Percentiles rank a stretch among this genome's conserved stretches.
phyloP scores from a whole-genome alignment of 2,113 vertebrate species.

The Peucedramus taeniatus region DNA sequence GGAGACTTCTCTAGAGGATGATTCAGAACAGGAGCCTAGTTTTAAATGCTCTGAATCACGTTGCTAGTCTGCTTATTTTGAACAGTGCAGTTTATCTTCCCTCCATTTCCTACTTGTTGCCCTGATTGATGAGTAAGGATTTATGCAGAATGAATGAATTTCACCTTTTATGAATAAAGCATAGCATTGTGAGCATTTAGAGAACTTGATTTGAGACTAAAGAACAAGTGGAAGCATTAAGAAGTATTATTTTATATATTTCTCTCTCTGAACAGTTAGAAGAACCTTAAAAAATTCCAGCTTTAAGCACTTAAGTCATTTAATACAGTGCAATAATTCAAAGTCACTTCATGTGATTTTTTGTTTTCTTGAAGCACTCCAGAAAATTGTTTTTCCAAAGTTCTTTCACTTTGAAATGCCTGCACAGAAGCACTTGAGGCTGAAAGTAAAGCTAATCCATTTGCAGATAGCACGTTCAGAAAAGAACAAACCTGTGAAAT shows the following conservation, averaged over 20 bases:
- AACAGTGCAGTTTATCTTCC: not conserved
- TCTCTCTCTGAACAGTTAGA: not conserved
- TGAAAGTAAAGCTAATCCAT: conserved; percentile 10
- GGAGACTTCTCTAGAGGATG: not conserved
- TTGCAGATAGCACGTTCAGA: not conserved
- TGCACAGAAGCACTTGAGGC: not conserved
- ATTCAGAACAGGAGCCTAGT: not conserved
- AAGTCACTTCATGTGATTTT: not conserved
- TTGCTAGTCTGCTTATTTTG: not conserved
- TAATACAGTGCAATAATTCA: not conserved
- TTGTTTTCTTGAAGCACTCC: not conserved
- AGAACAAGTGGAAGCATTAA: not conserved
- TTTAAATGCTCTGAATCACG: conserved; percentile 15
- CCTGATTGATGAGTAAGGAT: conserved; percentile 20
- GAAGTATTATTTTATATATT: not conserved
- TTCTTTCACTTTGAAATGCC: conserved; percentile 19
- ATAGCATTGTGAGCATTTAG: not conserved
- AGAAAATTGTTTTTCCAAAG: conserved; percentile 20
- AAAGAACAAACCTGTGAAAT: conserved; percentile 6
- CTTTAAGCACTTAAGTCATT: not conserved
- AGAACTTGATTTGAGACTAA: not conserved
- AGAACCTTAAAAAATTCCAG: not conserved
- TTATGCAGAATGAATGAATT: conserved; percentile 34
- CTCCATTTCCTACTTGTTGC: conserved; percentile 3
- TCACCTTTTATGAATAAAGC: conserved; percentile 38